Evolutionary conservation across 2,113 vertebrate species (phyloP).

Genomic region (Boulengeromyrus knoepffleri): DNA sequence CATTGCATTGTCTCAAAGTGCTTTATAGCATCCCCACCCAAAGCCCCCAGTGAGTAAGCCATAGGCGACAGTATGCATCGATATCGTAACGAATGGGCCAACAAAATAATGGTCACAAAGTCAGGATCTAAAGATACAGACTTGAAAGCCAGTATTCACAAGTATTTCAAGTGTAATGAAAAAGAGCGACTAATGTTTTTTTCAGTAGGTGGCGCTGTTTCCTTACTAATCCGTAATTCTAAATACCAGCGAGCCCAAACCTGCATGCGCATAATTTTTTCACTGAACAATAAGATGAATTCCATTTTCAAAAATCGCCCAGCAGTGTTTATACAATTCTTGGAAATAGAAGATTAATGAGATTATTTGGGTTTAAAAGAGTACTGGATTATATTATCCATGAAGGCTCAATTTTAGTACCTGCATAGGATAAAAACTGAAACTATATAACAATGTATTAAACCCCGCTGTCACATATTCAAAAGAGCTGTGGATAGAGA

Average conservation of each 20-base stretch:
- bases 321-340: background rate
- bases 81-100: background rate
- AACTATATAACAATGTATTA: background rate
- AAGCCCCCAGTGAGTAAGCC: too few species aligned
- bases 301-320: background rate
- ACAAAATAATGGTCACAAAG: background rate
- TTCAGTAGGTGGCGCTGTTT: background rate
- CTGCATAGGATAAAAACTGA: background rate
- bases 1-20: too few species aligned
- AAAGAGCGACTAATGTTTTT: background rate
- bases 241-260: background rate
- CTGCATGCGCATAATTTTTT: background rate
- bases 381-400: background rate
- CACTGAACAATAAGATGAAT: background rate
- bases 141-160: background rate
- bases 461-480: background rate
- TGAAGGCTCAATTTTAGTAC: background rate
- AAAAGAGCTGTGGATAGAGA: constrained; percentile 68
- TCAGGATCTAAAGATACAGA: background rate
- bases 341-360: background rate
- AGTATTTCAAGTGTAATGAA: background rate
- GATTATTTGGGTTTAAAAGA: background rate
- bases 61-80: too few species aligned
- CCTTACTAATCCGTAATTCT: background rate
- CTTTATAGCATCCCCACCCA: too few species aligned